A percentile compares a stretch with the other conserved stretches of the same genome.
Conservation (phyloP, 1,140 invertebrate genomes). For the Danaus melanippus region DNA sequence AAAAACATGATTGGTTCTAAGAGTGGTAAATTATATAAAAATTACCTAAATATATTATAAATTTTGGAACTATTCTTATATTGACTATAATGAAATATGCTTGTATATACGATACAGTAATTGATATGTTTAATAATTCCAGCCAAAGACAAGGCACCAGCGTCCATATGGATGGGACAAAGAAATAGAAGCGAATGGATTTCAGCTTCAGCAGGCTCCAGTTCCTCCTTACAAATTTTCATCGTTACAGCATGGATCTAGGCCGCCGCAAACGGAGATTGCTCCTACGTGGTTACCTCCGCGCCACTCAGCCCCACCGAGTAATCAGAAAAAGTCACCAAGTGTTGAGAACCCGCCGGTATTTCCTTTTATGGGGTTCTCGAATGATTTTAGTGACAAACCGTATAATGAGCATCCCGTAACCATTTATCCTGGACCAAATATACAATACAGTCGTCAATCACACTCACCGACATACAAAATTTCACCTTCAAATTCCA, state of each 20-base stretch:
- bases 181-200: conserved; percentile 60
- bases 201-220: conserved; percentile 71
- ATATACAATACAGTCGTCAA: conserved; percentile 59
- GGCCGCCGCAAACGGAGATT: conserved; percentile 50
- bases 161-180: conserved; percentile 82
- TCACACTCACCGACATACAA: conserved; percentile 64
- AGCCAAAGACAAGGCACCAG: conserved; percentile 83
- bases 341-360: conserved; percentile 59
- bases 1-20: too few relatives aligned
- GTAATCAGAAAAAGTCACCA: conserved; percentile 52
- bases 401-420: conserved; percentile 76
- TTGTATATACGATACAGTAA: conserved; percentile 1
- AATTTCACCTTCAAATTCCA: conserved; percentile 52
- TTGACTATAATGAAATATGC: not conserved
- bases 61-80: too few relatives aligned
- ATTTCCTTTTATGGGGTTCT: conserved; percentile 66
- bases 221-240: conserved; percentile 76
- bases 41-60: too few relatives aligned
- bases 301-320: conserved; percentile 34
- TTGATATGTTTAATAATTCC: conserved; percentile 26
- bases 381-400: conserved; percentile 66
- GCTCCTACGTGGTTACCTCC: conserved; percentile 63
- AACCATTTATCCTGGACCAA: conserved; percentile 74
- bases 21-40: too few relatives aligned
- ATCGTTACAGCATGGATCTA: conserved; percentile 75